A percentile compares a stretch with the other conserved stretches of the same genome.
These are phyloP conservation scores for silkworm (Bombyx mori) DNA, from an alignment of 1,140 invertebrate species.

Conservation along the genomic window DNA sequence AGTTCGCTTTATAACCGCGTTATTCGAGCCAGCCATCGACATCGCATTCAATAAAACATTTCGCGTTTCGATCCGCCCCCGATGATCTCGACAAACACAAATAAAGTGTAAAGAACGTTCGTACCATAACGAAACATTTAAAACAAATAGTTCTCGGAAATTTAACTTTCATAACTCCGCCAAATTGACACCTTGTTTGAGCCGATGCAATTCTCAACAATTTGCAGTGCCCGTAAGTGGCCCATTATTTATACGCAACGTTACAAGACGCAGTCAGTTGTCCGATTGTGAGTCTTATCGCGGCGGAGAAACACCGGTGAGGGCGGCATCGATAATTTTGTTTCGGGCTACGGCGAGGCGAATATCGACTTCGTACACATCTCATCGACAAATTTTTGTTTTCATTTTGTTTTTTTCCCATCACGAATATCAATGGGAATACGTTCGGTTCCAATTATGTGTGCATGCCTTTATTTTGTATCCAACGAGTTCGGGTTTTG, in stretches of 20 bases:
- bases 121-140: conserved; percentile 30
- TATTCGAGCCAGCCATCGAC: too few relatives aligned
- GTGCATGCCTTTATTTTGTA: conserved; percentile 32
- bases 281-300: conserved; percentile 17
- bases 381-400: conserved; percentile 34
- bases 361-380: conserved; percentile 53
- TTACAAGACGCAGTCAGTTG: conserved; percentile 14
- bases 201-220: conserved; percentile 58
- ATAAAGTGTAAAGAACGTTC: conserved; percentile 39
- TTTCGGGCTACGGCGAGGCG: conserved; percentile 29
- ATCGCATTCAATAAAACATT: conserved; percentile 58
- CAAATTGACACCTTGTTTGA: conserved; percentile 69
- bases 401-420: conserved; percentile 63
- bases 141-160: conserved; percentile 69
- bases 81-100: conserved; percentile 42
- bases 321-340: conserved; percentile 22
- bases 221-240: conserved; percentile 65
- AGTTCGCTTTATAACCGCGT: too few relatives aligned
- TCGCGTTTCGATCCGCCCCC: conserved; percentile 35
- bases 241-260: conserved; percentile 57
- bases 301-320: neutral
- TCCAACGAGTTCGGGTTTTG: conserved; percentile 18
- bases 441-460: conserved; percentile 61
- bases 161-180: conserved; percentile 63
- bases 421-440: conserved; percentile 67